These are phyloP conservation scores for Carcinoscorpius rotundicauda DNA, from an alignment of 1,140 invertebrate species.

Conservation along the genomic window DNA sequence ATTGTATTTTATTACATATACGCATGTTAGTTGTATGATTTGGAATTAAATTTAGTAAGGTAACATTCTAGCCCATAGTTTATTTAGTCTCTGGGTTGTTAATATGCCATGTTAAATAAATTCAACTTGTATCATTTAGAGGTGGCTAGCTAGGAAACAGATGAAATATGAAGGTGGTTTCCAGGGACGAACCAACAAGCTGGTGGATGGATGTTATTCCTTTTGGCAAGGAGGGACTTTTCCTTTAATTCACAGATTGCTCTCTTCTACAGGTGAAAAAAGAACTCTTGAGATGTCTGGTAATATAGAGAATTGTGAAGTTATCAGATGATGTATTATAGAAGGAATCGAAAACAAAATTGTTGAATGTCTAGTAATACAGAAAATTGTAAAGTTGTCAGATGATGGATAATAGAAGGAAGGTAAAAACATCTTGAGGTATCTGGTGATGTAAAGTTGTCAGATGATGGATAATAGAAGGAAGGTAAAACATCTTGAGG, in stretches of 20 bases:
- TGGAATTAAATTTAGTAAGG: not conserved
- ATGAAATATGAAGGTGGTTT: slow-evolving; percentile 40
- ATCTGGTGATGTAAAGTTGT: too few species aligned
- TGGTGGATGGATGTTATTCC: slow-evolving; percentile 97
- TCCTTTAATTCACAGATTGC: slow-evolving; percentile 52
- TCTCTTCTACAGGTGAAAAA: slow-evolving; percentile 37
- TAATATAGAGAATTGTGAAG: too few species aligned
- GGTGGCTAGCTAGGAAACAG: slow-evolving; percentile 35
- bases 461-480: too few species aligned
- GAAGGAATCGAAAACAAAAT: too few species aligned
- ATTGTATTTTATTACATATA: too few species aligned
- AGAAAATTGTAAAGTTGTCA: too few species aligned
- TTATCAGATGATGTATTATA: too few species aligned
- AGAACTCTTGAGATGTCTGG: not conserved
- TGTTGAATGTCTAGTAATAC: too few species aligned
- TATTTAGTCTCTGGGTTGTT: not conserved
- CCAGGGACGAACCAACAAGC: slow-evolving; percentile 83
- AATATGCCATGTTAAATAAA: not conserved
- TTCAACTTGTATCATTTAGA: slow-evolving; percentile 14
- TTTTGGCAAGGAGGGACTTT: slow-evolving; percentile 96
- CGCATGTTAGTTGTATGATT: not conserved
- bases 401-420: too few species aligned
- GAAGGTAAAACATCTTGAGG: too few species aligned
- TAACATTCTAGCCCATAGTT: not conserved
- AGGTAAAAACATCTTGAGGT: too few species aligned